These are phyloP conservation scores for Nerophis ophidion DNA, from an alignment of 2,113 vertebrate species.

Conservation along the genomic window DNA sequence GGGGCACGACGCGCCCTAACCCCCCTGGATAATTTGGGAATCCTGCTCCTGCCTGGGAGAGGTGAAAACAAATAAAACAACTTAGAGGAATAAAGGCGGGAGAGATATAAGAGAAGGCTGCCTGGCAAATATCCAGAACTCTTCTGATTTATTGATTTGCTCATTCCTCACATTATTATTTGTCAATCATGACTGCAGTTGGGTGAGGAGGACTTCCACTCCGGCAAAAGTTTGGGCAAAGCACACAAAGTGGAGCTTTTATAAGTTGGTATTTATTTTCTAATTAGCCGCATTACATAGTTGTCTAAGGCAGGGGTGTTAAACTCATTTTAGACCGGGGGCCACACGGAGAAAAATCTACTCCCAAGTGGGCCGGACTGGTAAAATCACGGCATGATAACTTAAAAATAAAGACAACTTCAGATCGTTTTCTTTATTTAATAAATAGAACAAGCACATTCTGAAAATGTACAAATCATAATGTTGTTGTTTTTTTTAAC, in stretches of 20 bases:
- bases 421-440: too few relatives aligned
- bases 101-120: conserved; percentile 67
- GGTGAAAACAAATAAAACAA: conserved; percentile 71
- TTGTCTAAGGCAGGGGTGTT: too few relatives aligned
- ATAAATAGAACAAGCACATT: too few relatives aligned
- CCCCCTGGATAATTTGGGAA: conserved; percentile 78
- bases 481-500: too few relatives aligned
- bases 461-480: too few relatives aligned
- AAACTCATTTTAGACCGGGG: too few relatives aligned
- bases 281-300: too few relatives aligned
- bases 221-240: conserved; percentile 17
- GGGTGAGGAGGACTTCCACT: conserved; percentile 14
- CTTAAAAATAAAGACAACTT: too few relatives aligned
- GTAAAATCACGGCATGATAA: too few relatives aligned
- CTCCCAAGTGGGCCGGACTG: too few relatives aligned
- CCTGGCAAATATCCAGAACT: conserved; percentile 59
- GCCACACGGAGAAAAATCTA: too few relatives aligned
- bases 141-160: conserved; percentile 74
- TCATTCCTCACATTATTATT: conserved; percentile 70
- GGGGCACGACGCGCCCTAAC: conserved; percentile 70
- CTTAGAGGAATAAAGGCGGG: conserved; percentile 58
- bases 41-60: conserved; percentile 69
- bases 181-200: conserved; percentile 64
- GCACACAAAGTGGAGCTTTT: conserved; percentile 5
- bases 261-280: neutral